These are phyloP conservation scores for Corythoichthys haematopterus DNA, from an alignment of 2,113 vertebrate species.

Conservation along the genomic window DNA sequence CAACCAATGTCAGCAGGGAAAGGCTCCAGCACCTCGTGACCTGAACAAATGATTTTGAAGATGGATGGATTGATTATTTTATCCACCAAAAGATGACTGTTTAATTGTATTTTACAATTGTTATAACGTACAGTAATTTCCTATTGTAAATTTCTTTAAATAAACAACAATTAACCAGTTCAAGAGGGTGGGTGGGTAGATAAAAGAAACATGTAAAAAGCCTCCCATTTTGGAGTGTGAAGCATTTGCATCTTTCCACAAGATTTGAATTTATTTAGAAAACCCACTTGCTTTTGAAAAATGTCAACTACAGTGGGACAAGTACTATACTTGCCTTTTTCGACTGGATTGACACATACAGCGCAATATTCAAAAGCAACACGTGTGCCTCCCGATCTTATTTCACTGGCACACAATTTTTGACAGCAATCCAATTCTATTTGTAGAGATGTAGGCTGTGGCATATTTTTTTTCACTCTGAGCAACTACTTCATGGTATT, in stretches of 20 bases:
- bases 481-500: slow-evolving; percentile 45
- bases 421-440: slow-evolving; percentile 41
- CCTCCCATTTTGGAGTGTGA: neutral
- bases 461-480: slow-evolving; percentile 40
- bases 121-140: too few species aligned
- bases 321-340: neutral
- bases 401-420: slow-evolving; percentile 13
- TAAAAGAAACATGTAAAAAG: neutral
- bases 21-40: too few species aligned
- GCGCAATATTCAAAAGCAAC: slow-evolving; percentile 8
- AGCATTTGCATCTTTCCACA: neutral
- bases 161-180: neutral
- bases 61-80: too few species aligned
- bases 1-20: too few species aligned
- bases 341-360: neutral
- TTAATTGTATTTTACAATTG: too few species aligned
- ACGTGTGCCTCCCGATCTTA: slow-evolving; percentile 14
- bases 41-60: too few species aligned
- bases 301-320: neutral
- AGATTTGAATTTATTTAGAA: neutral
- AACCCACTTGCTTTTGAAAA: neutral
- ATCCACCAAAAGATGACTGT: too few species aligned
- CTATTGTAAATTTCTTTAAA: too few species aligned
- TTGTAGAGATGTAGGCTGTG: slow-evolving; percentile 38
- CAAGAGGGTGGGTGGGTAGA: neutral